Evolutionary conservation across 1,140 invertebrate species (phyloP), one percentile per base, ranked within the genome.

Genomic region (Lysiphlebus fabarum): DNA sequence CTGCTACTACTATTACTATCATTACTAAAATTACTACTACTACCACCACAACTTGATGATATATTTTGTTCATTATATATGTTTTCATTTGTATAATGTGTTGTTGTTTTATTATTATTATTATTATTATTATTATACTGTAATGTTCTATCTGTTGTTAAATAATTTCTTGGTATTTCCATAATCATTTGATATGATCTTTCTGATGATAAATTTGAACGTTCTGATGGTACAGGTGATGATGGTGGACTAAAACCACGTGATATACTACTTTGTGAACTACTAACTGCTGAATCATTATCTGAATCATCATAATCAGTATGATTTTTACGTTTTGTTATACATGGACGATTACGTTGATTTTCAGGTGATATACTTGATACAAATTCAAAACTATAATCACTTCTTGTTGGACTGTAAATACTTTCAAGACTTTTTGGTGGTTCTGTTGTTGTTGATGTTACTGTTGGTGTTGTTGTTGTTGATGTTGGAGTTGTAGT

Each of bases 231-330:
- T 0, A 78, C 73, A 0, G 83, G 82, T 0, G 82, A 83, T 48
- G 76, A 70, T 1, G 81, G 78, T 5, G 89, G 88, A 61, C 88
- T 88, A 65, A 86, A 86, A 38, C 81, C 81, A 55, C 84, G 81
- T 0, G 88, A 90, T 67, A 89, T 84, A 71, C 88, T 83, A 11
- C 82, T 82, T 84, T 62, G 85, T 79, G 86, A 87, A 40, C 88
- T 89, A 40, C 90, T 91, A 64, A 93, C 88, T 4, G 90, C 90
- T 7, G 90, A 92, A 73, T 93, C 91, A 68, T 90, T 92, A 70
- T 93, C 90, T 64, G 89, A 91, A 64, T 92, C 90, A 66, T 90
- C 86, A 55, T 77, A 77, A 14, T 77, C 75, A 40, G 62, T 64
- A 72, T 82, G 43, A 34, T 67, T 68, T 63, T 74, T 70, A 47